Percentiles rank a stretch among this genome's conserved stretches.
Conservation (phyloP, 2,113 vertebrate species). For the Phrynocephalus versicolor region DNA sequence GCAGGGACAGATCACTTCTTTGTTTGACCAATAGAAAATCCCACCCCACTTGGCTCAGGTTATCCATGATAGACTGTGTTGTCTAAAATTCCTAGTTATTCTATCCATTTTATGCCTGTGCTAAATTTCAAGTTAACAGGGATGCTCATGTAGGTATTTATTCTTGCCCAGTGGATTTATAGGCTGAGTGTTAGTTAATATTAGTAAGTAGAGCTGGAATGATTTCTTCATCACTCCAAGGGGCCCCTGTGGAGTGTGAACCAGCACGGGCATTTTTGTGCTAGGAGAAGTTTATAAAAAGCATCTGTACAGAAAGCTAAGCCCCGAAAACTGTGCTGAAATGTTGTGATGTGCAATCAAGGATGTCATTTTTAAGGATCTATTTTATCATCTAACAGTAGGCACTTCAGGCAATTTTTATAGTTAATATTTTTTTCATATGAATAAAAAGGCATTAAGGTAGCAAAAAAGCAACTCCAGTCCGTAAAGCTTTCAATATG, state of each 20-base stretch:
- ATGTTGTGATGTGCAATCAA: constrained; percentile 26
- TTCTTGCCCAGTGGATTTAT: neutral
- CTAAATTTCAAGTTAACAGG: constrained; percentile 17
- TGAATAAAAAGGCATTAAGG: constrained; percentile 22
- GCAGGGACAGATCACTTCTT: no score
- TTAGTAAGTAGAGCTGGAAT: neutral
- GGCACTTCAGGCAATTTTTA: neutral
- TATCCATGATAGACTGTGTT: neutral
- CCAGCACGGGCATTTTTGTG: constrained; percentile 14
- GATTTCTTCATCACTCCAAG: neutral
- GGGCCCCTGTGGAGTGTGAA: constrained; percentile 26
- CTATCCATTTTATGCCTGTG: neutral
- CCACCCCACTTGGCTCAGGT: neutral
- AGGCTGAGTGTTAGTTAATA: constrained; percentile 2
- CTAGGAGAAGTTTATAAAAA: constrained; percentile 26
- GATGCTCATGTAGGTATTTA: neutral
- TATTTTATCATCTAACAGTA: neutral
- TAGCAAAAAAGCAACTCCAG: constrained; percentile 20
- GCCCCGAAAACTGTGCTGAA: constrained; percentile 22
- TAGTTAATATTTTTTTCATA: constrained; percentile 4
- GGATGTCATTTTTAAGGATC: neutral
- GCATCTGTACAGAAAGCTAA: constrained; percentile 14
- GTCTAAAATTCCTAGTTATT: neutral
- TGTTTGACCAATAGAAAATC: no score
- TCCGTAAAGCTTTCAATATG: constrained; percentile 21